Conservation (phyloP, 2,888 invertebrate genomes). For the Hyles lineata region DNA sequence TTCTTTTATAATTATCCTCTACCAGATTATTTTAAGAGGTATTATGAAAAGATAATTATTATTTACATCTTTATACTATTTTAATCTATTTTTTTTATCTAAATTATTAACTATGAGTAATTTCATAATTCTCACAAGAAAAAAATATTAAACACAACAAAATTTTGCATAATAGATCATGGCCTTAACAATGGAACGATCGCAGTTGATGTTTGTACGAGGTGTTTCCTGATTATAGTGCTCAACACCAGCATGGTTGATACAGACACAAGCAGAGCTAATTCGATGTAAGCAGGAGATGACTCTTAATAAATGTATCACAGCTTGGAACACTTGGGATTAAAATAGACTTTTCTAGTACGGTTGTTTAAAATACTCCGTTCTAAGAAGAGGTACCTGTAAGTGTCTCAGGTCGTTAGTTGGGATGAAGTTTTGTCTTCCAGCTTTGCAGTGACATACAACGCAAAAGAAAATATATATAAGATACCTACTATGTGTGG, state of each 20-base stretch:
- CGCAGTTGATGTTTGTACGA: slow-evolving; percentile 38
- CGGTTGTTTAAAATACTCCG: neutral
- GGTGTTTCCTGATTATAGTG: slow-evolving; percentile 38
- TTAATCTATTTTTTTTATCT: no score
- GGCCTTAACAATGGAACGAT: slow-evolving; percentile 29
- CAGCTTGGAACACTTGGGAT: neutral
- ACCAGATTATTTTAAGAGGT: no score
- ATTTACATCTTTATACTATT: no score
- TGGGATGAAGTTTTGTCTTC: neutral
- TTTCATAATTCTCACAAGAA: no score
- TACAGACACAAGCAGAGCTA: slow-evolving; percentile 11
- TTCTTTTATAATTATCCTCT: no score
- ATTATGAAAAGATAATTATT: no score
- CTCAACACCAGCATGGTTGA: slow-evolving; percentile 13
- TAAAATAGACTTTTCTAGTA: neutral
- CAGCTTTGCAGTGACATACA: neutral
- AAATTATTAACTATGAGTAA: no score
- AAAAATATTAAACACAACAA: no score
- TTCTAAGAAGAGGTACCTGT: neutral
- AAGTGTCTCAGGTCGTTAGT: neutral
- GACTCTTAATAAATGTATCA: slow-evolving; percentile 28
- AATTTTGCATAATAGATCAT: neutral
- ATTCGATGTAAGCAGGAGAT: slow-evolving; percentile 27
- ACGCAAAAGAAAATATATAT: neutral
- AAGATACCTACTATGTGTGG: neutral